Conservation (phyloP, 2,797 vertebrate genomes). For the Myiotriccus ornatus region DNA sequence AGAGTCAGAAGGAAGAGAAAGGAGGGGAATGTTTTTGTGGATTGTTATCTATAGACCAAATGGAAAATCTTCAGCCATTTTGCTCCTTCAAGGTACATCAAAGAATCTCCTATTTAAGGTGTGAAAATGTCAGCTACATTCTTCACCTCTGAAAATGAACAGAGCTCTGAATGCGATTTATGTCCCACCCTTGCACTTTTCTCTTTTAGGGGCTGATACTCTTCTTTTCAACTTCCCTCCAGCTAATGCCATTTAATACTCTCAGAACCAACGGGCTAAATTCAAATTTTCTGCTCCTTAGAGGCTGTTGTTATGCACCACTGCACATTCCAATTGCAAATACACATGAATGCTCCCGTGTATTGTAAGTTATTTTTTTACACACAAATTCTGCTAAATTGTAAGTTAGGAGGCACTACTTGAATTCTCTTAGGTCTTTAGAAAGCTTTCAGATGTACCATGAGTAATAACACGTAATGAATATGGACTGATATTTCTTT, state of each 20-base stretch:
- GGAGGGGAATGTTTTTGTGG: background rate
- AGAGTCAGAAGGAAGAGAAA: background rate
- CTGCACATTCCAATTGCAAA: constrained; percentile 33
- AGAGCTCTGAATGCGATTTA: background rate
- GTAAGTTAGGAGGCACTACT: constrained; percentile 54
- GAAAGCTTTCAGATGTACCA: constrained; percentile 65
- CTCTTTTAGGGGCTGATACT: background rate
- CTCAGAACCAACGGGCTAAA: constrained; percentile 39
- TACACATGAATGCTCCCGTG: constrained; percentile 15
- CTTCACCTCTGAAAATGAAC: background rate
- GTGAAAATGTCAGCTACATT: background rate
- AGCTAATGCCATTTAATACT: constrained; percentile 44
- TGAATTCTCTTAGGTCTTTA: constrained; percentile 65
- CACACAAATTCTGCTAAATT: constrained; percentile 48
- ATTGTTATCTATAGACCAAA: background rate
- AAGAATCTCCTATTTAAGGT: background rate
- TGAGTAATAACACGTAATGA: constrained; percentile 53
- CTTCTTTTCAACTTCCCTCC: constrained; percentile 1
- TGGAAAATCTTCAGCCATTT: constrained; percentile 17
- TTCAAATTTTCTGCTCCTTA: constrained; percentile 52
- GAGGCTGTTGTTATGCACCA: constrained; percentile 30
- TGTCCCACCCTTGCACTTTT: background rate
- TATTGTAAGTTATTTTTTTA: constrained; percentile 60
- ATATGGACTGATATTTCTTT: constrained; percentile 56
- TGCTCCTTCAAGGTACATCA: constrained; percentile 21